phyloP scores from a whole-genome alignment of 1,140 invertebrate species.

The Gerris buenoi region DNA sequence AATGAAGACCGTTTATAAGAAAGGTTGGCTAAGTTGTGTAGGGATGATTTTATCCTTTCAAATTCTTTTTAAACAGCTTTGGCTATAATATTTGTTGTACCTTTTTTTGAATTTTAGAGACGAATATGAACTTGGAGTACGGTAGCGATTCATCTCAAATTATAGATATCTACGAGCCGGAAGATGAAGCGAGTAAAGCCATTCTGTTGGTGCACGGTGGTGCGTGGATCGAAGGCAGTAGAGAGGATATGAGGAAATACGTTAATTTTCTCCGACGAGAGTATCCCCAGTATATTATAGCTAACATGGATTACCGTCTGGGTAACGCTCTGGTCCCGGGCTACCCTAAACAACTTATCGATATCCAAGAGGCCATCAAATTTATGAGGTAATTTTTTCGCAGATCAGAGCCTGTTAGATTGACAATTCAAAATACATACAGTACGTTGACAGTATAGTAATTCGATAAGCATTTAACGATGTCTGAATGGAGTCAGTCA shows the following conservation, averaged over 20 bases:
- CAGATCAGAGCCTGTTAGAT: too few relatives aligned
- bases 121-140: too few relatives aligned
- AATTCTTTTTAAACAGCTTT: too few relatives aligned
- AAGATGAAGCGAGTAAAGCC: background rate
- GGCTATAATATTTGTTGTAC: too few relatives aligned
- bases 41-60: too few relatives aligned
- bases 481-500: too few relatives aligned
- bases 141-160: background rate
- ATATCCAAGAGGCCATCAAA: background rate
- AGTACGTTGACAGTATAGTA: too few relatives aligned
- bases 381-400: background rate
- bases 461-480: too few relatives aligned
- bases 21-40: too few relatives aligned
- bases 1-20: too few relatives aligned
- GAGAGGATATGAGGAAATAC: background rate
- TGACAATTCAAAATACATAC: too few relatives aligned
- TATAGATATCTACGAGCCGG: background rate
- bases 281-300: background rate
- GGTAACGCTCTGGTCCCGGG: background rate
- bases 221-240: background rate
- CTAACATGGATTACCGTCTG: background rate
- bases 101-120: too few relatives aligned
- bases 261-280: background rate
- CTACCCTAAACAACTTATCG: background rate
- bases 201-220: background rate